Evolutionary conservation across 2,113 vertebrate species (phyloP), one percentile per base, ranked within the genome.

Genomic region (Oryzias woworae): DNA sequence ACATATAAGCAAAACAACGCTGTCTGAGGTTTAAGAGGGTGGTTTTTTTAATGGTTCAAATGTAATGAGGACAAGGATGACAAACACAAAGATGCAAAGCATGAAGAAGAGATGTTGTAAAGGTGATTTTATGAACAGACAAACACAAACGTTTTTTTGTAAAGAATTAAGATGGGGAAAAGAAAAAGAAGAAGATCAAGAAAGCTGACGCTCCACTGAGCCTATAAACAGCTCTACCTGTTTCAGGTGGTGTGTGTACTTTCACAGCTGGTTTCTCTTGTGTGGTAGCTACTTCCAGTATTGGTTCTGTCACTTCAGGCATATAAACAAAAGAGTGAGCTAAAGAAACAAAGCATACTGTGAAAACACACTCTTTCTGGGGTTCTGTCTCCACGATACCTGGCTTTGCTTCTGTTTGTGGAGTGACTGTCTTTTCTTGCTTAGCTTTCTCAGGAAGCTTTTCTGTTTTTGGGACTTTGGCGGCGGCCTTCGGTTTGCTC

Each of bases 161-260:
- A 18, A 28, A 28, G 17, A 31, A 62, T 26, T 2, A 22, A 55
- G 58, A 55, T 3, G 3, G 14, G 43, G 3, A 51, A 45, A 20
- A 45, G 50, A 2, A 58, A 13, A n/a, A 45, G 18, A 16, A 16
- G 20, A 42, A 3, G 14, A 49, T 44, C 10, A 28, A 67, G 12
- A 66, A 53, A 58, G 36, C 60, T 2, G 45, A 41, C 2, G 4
- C n/a, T 46, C 55, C 23, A 49, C 16, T 56, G 10, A 58, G 46
- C 18, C 41, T n/a, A 53, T 2, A 42, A 42, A 55, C 23, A 55
- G 18, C 15, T 80, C 67, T 88, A 89, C 81, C 85, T 89, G 76
- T 80, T 53, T 45, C 49, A 52, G 84, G 69, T 58, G 72, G 4
- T 28, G 23, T 70, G 49, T 44, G 74, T 60, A 83, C 73, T 20